Percentiles rank a stretch among this genome's conserved stretches.
phyloP scores from a whole-genome alignment of 92 coral and sea anemone species.

The Epizoanthus stellaris region DNA sequence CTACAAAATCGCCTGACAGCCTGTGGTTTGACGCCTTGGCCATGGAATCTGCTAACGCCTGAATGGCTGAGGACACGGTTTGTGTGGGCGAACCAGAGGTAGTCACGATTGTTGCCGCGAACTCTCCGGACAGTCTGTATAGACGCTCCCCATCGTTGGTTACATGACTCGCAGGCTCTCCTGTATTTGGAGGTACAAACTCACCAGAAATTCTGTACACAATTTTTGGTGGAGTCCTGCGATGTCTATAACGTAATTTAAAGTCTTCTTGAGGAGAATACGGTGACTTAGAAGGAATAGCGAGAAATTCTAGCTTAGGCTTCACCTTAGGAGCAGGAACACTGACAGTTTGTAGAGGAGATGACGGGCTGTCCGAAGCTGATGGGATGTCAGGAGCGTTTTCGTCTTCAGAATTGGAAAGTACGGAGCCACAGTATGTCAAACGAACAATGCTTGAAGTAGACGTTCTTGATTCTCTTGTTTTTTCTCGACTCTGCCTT shows the following conservation, averaged over 20 bases:
- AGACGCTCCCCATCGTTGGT: conserved; percentile 21
- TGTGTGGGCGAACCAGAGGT: conserved; percentile 37
- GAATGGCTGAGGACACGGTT: conserved; percentile 53
- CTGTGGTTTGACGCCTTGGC: conserved; percentile 45
- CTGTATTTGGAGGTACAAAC: conserved; percentile 41
- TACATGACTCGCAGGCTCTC: conserved; percentile 35
- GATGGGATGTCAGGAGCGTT: conserved; percentile 38
- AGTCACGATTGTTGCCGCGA: conserved; percentile 34
- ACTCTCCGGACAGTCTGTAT: conserved; percentile 44
- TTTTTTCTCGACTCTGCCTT: conserved; percentile 48
- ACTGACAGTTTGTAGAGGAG: conserved; percentile 22
- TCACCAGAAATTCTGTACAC: conserved; percentile 86
- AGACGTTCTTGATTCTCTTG: conserved; percentile 56
- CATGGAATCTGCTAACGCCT: conserved; percentile 47
- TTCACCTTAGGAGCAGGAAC: conserved; percentile 46
- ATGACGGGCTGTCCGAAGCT: conserved; percentile 34
- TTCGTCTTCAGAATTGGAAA: conserved; percentile 72
- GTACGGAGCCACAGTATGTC: conserved; percentile 91
- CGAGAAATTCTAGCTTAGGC: conserved; percentile 70
- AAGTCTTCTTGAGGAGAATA: conserved; percentile 91
- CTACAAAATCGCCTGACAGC: conserved; percentile 56
- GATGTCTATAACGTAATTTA: conserved; percentile 73
- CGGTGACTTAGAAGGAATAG: conserved; percentile 78
- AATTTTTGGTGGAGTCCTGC: conserved; percentile 67
- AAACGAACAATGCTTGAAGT: conserved; percentile 69